Evolutionary conservation across 2,888 invertebrate species (phyloP), one percentile per base, ranked within the genome.

Genomic region (Catocala sponsa): DNA sequence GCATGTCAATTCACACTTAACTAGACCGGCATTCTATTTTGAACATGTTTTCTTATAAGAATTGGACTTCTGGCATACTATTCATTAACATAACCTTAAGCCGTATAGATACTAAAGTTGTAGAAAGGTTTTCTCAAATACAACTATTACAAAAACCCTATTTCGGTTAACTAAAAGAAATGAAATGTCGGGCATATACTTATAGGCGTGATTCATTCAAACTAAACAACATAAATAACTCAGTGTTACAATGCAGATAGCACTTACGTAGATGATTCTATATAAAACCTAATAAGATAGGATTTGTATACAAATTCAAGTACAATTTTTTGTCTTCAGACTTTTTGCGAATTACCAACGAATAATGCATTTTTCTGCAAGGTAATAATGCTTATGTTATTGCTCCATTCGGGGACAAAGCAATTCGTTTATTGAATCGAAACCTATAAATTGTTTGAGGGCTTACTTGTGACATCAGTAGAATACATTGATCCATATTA

Each of bases 381-480:
- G 54, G 54, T 56, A 65, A 59, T 46, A 32, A 25, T 4, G 25
- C 25, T 35, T 9, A 42, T 51, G 57, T 49, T 57, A 59, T 52
- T 55, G 52, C 48, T 52, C 53, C 52, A 59, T 61, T 61, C 50
- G 15, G 56, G 63, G 46, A 15, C 48, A 57, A 41, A 33, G 64
- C 58, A 50, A 72, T 68, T 63, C 59, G 15, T 63, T 68, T 33
- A 13, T 38, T 47, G n/a, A 68, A 72, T 63, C 46, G 50, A 61
- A 56, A 25, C 46, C 56, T 52, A 68, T 73, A 76, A 68, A 76
- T 72, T 35, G 43, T 55, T 51, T 60, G 52, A 57, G 53, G 60
- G 59, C 59, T 55, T 63, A 65, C 59, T 63, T 52, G 49, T 49
- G 41, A 25, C 32, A 56, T 66, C 10, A 25, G 25, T 53, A 43